Conservation (phyloP, 2,113 vertebrate genomes). For the Narcine bancroftii region DNA sequence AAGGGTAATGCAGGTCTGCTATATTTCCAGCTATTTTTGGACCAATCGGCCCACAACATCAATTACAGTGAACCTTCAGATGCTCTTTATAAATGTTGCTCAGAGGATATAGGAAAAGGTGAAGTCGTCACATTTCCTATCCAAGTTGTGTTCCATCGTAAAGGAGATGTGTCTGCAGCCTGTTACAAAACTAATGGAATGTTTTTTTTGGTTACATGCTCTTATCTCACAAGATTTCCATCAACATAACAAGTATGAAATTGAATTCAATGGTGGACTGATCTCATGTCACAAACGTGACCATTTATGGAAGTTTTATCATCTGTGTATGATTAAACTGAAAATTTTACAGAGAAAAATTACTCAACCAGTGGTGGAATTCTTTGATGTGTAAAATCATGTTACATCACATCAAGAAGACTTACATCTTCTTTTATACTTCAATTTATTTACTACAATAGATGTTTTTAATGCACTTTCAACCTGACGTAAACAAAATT, state of each 20-base stretch:
- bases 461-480: not conserved
- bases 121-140: not conserved
- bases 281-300: not conserved
- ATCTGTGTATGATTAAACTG: slow-evolving; percentile 9
- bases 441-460: not conserved
- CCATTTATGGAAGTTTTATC: slow-evolving; percentile 17
- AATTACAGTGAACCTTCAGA: not conserved
- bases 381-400: not conserved
- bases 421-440: not conserved
- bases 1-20: not conserved
- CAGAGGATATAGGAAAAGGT: not conserved
- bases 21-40: not conserved
- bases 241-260: slow-evolving; percentile 4
- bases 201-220: not conserved
- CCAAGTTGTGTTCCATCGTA: not conserved
- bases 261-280: slow-evolving; percentile 26
- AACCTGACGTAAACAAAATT: not conserved
- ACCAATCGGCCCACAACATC: not conserved
- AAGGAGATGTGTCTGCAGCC: not conserved
- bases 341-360: not conserved
- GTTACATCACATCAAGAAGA: not conserved
- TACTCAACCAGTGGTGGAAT: not conserved
- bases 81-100: not conserved
- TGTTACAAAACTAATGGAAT: not conserved
- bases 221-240: not conserved